Evolutionary conservation across 2,797 vertebrate species (phyloP).

Genomic region (Rhinophrynus dorsalis): DNA sequence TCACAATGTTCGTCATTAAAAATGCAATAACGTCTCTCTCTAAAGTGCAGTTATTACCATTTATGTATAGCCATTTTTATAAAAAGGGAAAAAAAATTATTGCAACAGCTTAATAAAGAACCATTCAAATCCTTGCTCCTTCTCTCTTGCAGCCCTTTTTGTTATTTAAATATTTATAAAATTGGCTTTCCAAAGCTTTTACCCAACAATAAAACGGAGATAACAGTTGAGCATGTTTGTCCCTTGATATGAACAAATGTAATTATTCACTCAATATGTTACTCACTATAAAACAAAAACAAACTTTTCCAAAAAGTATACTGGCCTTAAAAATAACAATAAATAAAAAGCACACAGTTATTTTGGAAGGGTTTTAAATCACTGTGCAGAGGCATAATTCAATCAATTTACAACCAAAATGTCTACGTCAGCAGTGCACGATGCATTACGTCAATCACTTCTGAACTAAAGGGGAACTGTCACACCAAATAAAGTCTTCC

Average conservation of each 20-base stretch:
- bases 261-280: slow-evolving; percentile 4
- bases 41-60: too few relatives aligned
- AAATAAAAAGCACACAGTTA: too few relatives aligned
- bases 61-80: too few relatives aligned
- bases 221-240: slow-evolving; percentile 2
- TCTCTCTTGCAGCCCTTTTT: too few relatives aligned
- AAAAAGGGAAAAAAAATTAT: too few relatives aligned
- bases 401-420: background rate
- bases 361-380: too few relatives aligned
- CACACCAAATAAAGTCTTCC: too few relatives aligned
- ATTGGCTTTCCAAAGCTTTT: background rate
- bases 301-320: background rate
- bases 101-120: too few relatives aligned
- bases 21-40: too few relatives aligned
- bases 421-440: background rate
- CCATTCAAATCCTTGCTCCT: too few relatives aligned
- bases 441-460: background rate
- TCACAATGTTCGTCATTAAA: too few relatives aligned
- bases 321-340: too few relatives aligned
- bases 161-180: slow-evolving; percentile 27
- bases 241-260: background rate
- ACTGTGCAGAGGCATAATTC: background rate
- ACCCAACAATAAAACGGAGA: background rate
- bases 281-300: background rate
- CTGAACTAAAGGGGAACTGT: background rate